Conservation (phyloP, 2,888 invertebrate genomes). For the Erynnis tages region DNA sequence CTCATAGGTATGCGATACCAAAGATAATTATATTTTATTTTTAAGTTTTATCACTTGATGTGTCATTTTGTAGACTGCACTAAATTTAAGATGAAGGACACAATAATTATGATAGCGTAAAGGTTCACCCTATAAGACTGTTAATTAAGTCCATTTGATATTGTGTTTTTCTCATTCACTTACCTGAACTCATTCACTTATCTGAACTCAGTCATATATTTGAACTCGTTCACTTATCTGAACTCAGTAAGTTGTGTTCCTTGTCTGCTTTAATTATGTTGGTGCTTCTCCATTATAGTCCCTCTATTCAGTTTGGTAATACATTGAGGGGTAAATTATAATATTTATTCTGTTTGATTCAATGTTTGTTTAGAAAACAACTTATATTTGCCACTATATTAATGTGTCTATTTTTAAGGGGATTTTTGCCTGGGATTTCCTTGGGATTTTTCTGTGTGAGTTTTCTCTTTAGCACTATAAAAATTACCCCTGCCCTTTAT, state of each 20-base stretch:
- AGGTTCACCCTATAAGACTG: conserved; percentile 63
- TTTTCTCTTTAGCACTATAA: too few relatives aligned
- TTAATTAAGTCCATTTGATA: conserved; percentile 59
- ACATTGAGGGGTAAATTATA: too few relatives aligned
- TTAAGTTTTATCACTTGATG: conserved; percentile 8
- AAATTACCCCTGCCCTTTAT: too few relatives aligned
- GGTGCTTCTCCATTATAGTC: conserved; percentile 8
- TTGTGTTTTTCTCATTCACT: conserved; percentile 44
- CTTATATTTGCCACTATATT: too few relatives aligned
- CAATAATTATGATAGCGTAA: conserved; percentile 50
- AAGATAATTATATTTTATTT: conserved; percentile 17
- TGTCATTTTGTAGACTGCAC: conserved; percentile 32
- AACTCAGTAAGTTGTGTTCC: conserved; percentile 31
- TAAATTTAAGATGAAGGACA: conserved; percentile 40
- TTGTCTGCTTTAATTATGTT: conserved; percentile 33
- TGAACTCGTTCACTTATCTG: neutral
- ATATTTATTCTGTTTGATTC: neutral
- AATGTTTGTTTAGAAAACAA: too few relatives aligned
- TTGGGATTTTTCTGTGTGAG: too few relatives aligned
- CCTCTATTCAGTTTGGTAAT: neutral
- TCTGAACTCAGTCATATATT: conserved; percentile 10
- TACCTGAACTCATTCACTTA: neutral
- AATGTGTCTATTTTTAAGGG: too few relatives aligned
- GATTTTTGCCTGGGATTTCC: too few relatives aligned
- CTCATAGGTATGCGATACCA: conserved; percentile 15